Conservation (phyloP, 2,797 vertebrate genomes). For the Anguilla pacifica region DNA sequence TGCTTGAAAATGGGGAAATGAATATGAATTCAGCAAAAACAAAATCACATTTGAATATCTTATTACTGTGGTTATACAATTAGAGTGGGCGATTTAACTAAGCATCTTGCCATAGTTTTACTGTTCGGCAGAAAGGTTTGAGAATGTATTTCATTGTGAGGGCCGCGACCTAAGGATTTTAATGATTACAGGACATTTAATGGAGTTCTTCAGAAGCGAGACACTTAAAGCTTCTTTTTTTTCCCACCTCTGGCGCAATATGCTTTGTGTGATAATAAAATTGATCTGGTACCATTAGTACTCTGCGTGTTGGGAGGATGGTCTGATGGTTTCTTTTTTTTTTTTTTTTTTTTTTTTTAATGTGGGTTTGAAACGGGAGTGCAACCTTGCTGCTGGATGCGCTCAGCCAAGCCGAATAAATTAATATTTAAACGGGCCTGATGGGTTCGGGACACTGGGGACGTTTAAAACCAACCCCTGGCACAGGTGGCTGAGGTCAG, state of each 20-base stretch:
- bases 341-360: conserved; percentile 20
- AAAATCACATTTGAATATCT: neutral
- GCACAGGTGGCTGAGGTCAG: neutral
- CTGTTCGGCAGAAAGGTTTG: neutral
- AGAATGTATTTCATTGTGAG: neutral
- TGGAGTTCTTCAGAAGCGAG: neutral
- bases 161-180: neutral
- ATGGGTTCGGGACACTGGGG: conserved; percentile 12
- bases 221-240: neutral
- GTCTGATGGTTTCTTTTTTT: too few species aligned
- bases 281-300: neutral
- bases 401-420: neutral
- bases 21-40: neutral
- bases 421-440: conserved; percentile 22
- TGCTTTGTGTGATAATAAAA: conserved; percentile 4
- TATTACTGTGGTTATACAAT: neutral
- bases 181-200: neutral
- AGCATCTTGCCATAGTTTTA: neutral
- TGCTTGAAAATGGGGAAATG: neutral
- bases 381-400: neutral
- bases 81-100: neutral
- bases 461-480: neutral
- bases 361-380: conserved; percentile 22
- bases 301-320: neutral
- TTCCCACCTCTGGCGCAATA: neutral